Evolutionary conservation across 2,797 vertebrate genomes (phyloP).

Genomic region (Acanthopagrus latus): DNA sequence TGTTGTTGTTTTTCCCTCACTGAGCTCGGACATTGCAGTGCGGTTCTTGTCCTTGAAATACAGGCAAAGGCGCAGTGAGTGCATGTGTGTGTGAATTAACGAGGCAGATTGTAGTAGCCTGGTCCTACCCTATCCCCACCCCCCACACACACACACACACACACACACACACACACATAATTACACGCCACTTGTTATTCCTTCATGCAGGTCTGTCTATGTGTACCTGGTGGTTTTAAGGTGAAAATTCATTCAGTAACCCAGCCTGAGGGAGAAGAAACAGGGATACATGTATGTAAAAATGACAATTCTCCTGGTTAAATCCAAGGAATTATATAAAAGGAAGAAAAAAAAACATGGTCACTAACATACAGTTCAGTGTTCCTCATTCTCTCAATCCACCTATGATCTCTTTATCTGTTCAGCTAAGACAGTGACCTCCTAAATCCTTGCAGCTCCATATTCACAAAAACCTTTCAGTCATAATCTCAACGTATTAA

Average conservation of each 20-base stretch:
- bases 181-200: slow-evolving; percentile 48
- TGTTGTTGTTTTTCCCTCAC: not conserved
- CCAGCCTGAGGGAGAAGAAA: not conserved
- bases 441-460: slow-evolving; percentile 47
- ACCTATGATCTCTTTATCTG: slow-evolving; percentile 53
- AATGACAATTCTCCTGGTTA: not conserved
- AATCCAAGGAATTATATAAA: not conserved
- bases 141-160: slow-evolving; percentile 9
- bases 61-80: slow-evolving; percentile 69
- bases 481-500: slow-evolving; percentile 72
- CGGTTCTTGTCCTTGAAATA: slow-evolving; percentile 76
- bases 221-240: not conserved
- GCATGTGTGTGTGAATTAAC: slow-evolving; percentile 64
- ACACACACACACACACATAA: slow-evolving; percentile 7
- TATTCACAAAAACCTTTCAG: slow-evolving; percentile 42
- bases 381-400: slow-evolving; percentile 35
- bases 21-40: slow-evolving; percentile 48
- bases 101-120: slow-evolving; percentile 62
- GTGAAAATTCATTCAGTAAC: not conserved
- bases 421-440: slow-evolving; percentile 48
- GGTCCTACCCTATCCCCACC: slow-evolving; percentile 58
- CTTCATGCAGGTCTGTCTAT: slow-evolving; percentile 29
- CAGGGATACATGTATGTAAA: not conserved
- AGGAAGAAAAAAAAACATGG: not conserved
- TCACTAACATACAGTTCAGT: slow-evolving; percentile 23